Base-by-base conservation (phyloP, 1,140 invertebrate genomes). In the Daktulosphaira vitifoliae region DNA sequence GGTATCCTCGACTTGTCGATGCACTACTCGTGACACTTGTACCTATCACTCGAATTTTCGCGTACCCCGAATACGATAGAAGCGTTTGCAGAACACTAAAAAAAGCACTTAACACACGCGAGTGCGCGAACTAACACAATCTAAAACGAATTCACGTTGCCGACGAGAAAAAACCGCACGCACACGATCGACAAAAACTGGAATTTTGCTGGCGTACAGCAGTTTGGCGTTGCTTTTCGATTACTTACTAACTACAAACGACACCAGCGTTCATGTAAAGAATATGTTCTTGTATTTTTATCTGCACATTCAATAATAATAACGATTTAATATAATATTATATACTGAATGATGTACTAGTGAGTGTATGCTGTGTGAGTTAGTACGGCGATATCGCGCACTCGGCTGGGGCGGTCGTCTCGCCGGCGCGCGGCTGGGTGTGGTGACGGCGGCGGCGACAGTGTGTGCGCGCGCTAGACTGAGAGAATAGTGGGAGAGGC, bases 381-480 rank as follows among this genome's bases (percentile, higher is more conserved):
- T 38, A 2, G 56, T 48, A 62, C 42, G 23, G 56, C 56, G 56
- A 62, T 62, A 62, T 62, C 56, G 25, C 56, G 56, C 42, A 62
- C 42, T 62, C 42, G 56, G 56, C 56, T 62, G 42, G 56, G 56
- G 56, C 56, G 56, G 56, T 62, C 42, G 56, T 62, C 56, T 62
- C 56, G 56, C 56, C 56, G 56, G 42, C 56, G 56, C 42, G 56
- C 56, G 56, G 56, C 56, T 62, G 56, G 56, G 56, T 62, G 56
- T 62, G 56, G 56, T 62, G 56, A 48, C 56, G 42, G 18, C 56
- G 54, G 37, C 53, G 38, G 44, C 44, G 16, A 18, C 44, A 16
- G 53, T 22, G 56, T 33, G 56, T 33, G 56, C 56, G 56, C 54
- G 42, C 54, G 39, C 23, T 59, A 59, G 54, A 33, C 39, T 37